Conservation (phyloP, 23 tunicate species). For the Clavelina lepadiformis region DNA sequence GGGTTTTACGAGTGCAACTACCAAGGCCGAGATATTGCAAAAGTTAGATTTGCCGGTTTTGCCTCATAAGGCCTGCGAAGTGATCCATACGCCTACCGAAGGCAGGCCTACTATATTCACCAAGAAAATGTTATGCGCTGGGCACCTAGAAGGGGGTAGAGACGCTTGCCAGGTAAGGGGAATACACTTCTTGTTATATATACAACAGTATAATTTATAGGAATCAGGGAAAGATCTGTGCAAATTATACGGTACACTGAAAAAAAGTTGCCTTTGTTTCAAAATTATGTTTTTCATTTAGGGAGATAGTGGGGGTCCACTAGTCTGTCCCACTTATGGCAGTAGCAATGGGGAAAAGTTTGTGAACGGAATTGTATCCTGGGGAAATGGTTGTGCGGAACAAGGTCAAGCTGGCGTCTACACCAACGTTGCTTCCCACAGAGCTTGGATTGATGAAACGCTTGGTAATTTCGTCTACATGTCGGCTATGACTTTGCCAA, state of each 20-base stretch:
- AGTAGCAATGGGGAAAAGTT: not conserved
- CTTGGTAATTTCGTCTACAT: too few relatives aligned
- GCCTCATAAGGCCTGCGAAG: constrained; percentile 20
- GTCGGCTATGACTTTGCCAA: too few relatives aligned
- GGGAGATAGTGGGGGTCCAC: constrained; percentile 61
- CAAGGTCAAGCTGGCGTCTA: constrained; percentile 21
- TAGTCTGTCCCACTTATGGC: constrained; percentile 13
- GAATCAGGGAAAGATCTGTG: too few relatives aligned
- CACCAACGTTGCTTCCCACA: constrained; percentile 10
- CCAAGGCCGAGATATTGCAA: constrained; percentile 19
- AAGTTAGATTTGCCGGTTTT: constrained; percentile 9
- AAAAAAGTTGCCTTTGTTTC: too few relatives aligned
- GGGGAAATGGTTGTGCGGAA: constrained; percentile 53
- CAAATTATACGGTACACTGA: too few relatives aligned
- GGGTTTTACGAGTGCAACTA: constrained; percentile 12
- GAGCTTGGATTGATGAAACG: constrained; percentile 23
- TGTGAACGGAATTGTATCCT: constrained; percentile 37
- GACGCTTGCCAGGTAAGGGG: constrained; percentile 30
- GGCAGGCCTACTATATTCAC: not conserved
- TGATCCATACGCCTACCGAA: constrained; percentile 7
- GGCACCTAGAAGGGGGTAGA: constrained; percentile 13
- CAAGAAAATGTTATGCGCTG: constrained; percentile 19
- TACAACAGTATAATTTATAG: too few relatives aligned
- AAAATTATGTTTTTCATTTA: constrained; percentile 14
- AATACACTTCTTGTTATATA: too few relatives aligned